phyloP scores from a whole-genome alignment of 2,113 vertebrate genomes.

The Raja brachyura region DNA sequence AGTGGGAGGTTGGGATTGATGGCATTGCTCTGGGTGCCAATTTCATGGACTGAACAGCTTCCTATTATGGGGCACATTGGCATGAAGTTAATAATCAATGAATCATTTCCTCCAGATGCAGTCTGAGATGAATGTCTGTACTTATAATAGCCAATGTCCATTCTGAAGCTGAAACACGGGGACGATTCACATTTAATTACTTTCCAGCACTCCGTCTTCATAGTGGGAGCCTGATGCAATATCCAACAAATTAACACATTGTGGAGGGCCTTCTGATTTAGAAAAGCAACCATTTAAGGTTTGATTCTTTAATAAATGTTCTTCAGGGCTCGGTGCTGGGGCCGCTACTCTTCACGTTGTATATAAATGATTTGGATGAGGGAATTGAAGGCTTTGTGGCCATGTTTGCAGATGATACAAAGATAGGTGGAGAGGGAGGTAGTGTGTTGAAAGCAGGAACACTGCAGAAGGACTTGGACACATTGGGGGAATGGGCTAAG shows the following conservation, averaged over 20 bases:
- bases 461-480: no score
- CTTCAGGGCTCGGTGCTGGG: no score
- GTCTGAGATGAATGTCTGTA: not conserved
- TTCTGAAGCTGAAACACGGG: constrained; percentile 47
- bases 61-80: not conserved
- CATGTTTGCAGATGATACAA: no score
- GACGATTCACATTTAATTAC: constrained; percentile 50
- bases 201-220: constrained; percentile 49
- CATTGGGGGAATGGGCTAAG: no score
- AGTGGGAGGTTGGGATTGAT: no score
- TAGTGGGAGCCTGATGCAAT: constrained; percentile 48
- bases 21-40: no score
- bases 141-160: constrained; percentile 43
- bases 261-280: constrained; percentile 50
- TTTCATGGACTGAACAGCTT: no score
- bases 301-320: not conserved
- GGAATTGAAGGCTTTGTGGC: no score
- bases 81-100: constrained; percentile 8
- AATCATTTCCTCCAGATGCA: not conserved
- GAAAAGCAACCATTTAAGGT: constrained; percentile 51
- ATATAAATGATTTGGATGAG: no score
- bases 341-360: no score
- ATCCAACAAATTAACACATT: constrained; percentile 45
- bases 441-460: no score
- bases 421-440: no score